A percentile compares a stretch with the other conserved stretches of the same genome.
These are phyloP conservation scores for Channa striata DNA, from an alignment of 2,797 vertebrate genomes.

Conservation along the genomic window DNA sequence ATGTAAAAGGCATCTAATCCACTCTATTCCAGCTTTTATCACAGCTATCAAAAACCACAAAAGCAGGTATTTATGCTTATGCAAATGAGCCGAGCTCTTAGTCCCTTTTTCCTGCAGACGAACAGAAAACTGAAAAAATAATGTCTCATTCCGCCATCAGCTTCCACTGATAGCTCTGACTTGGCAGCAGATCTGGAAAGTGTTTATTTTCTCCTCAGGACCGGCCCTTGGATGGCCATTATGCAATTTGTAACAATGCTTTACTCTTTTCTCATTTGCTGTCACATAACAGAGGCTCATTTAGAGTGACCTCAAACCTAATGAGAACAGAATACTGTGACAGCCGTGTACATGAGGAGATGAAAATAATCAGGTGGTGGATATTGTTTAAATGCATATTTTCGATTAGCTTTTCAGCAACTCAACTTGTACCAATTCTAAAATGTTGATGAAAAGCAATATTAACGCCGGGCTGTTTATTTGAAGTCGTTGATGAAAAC, in stretches of 20 bases:
- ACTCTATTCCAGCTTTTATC: conserved; percentile 74
- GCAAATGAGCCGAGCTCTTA: conserved; percentile 67
- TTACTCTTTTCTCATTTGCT: conserved; percentile 65
- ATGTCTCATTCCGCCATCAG: conserved; percentile 55
- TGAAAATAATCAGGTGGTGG: conserved; percentile 38
- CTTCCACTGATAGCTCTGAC: conserved; percentile 58
- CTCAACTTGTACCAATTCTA: conserved; percentile 2
- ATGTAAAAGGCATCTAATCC: conserved; percentile 69
- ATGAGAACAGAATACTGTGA: conserved; percentile 49
- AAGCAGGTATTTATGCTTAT: conserved; percentile 75
- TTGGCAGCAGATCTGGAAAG: conserved; percentile 65
- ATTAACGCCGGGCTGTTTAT: conserved; percentile 43
- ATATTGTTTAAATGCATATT: conserved; percentile 32
- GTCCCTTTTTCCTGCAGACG: conserved; percentile 53
- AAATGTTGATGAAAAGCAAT: conserved; percentile 55
- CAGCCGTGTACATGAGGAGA: conserved; percentile 32
- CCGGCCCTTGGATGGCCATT: conserved; percentile 61
- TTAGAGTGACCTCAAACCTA: conserved; percentile 71
- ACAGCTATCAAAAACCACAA: conserved; percentile 67
- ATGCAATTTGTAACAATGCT: conserved; percentile 63
- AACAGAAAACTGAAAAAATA: conserved; percentile 55
- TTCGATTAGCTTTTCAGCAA: conserved; percentile 7
- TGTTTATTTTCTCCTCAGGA: conserved; percentile 70
- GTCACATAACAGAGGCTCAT: conserved; percentile 61
- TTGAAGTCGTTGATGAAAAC: conserved; percentile 71